Conservation (phyloP, 2,797 vertebrate genomes). For the Rhyacichthys aspro region DNA sequence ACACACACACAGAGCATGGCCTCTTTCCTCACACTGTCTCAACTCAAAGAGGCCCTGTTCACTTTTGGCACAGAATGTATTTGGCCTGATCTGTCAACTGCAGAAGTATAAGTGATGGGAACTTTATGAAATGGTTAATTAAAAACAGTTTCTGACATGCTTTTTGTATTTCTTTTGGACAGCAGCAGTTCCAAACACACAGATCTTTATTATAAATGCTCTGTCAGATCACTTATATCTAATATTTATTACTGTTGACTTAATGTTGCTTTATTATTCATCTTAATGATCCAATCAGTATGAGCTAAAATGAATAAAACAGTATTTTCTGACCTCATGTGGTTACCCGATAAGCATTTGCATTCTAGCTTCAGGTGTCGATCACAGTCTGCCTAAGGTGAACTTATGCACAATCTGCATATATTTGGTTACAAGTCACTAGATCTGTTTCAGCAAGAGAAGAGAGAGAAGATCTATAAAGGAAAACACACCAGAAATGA, state of each 20-base stretch:
- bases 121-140: conserved; percentile 9
- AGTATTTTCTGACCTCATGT: no score
- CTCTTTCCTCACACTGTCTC: conserved; percentile 38
- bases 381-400: conserved; percentile 10
- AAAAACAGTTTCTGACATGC: background rate
- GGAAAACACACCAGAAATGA: conserved; percentile 13
- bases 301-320: no score
- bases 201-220: no score
- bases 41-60: conserved; percentile 48
- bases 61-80: conserved; percentile 23
- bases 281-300: no score
- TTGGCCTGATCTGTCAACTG: conserved; percentile 28
- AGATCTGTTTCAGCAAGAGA: conserved; percentile 4
- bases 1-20: conserved; percentile 15
- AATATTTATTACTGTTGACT: no score
- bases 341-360: conserved; percentile 5
- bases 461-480: conserved; percentile 18
- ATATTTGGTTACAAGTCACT: conserved; percentile 17
- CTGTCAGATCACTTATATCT: no score
- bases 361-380: conserved; percentile 5
- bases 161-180: no score
- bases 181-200: no score
- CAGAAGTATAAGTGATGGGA: conserved; percentile 2
- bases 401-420: conserved; percentile 19
- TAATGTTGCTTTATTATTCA: background rate